Conservation (phyloP, 2,113 vertebrate species). For the Sinocyclocheilus grahami region DNA sequence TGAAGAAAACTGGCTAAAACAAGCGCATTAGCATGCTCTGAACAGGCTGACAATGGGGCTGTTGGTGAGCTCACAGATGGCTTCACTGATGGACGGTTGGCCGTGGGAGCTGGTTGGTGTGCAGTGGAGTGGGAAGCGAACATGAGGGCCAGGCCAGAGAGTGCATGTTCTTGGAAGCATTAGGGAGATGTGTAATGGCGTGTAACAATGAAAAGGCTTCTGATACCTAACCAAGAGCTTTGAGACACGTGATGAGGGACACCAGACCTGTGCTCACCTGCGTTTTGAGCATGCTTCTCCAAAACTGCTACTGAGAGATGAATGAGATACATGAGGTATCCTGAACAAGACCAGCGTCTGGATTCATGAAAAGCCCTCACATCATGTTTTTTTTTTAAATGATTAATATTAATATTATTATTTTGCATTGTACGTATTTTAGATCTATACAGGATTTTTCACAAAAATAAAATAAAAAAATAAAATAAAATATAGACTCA, state of each 20-base stretch:
- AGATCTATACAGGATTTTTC: too few relatives aligned
- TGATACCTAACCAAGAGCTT: not conserved
- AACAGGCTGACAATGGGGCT: not conserved
- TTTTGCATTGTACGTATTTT: not conserved
- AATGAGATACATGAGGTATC: not conserved
- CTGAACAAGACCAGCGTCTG: not conserved
- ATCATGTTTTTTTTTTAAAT: too few relatives aligned
- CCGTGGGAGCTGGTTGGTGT: constrained; percentile 38
- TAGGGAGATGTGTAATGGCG: constrained; percentile 26
- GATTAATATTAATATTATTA: too few relatives aligned
- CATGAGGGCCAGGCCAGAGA: constrained; percentile 34
- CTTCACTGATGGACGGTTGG: constrained; percentile 37
- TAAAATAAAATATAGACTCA: too few relatives aligned
- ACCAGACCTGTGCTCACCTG: not conserved
- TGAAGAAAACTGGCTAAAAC: not conserved
- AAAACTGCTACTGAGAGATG: not conserved
- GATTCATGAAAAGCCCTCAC: not conserved
- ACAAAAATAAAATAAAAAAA: too few relatives aligned
- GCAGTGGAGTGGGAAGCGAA: constrained; percentile 42
- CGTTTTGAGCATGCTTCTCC: not conserved
- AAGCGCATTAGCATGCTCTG: not conserved
- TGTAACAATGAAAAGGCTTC: constrained; percentile 36
- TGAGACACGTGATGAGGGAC: not conserved
- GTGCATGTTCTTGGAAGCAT: constrained; percentile 41
- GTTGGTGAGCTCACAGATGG: constrained; percentile 44